Evolutionary conservation across 2,888 invertebrate genomes (phyloP).

Genomic region (Germaria angustata): DNA sequence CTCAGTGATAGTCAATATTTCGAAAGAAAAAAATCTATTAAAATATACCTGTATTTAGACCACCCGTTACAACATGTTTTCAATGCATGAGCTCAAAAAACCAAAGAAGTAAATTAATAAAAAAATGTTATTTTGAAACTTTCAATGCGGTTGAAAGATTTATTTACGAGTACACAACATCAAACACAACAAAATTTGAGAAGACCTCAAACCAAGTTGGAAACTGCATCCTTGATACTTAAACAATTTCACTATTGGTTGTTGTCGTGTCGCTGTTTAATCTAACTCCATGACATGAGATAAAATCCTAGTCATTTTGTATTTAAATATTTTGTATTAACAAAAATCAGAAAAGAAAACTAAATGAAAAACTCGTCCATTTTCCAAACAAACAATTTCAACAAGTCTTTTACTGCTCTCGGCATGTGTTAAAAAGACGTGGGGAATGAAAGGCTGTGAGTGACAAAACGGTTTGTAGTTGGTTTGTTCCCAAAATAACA

Average conservation of each 20-base stretch:
- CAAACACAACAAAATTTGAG: no score
- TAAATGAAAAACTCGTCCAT: constrained; percentile 54
- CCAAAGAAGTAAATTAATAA: not conserved
- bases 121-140: not conserved
- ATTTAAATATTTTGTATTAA: constrained; percentile 43
- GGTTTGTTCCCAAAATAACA: not conserved
- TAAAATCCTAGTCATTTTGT: constrained; percentile 46
- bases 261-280: not conserved
- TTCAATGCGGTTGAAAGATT: not conserved
- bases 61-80: constrained; percentile 37
- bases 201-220: not conserved
- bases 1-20: no score
- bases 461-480: constrained; percentile 5
- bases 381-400: constrained; percentile 42
- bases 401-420: constrained; percentile 39
- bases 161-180: not conserved
- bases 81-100: not conserved
- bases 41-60: no score
- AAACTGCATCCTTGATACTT: constrained; percentile 26
- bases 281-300: constrained; percentile 46
- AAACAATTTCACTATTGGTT: not conserved
- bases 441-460: not conserved
- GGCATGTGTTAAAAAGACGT: constrained; percentile 47
- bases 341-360: constrained; percentile 3
- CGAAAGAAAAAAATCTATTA: no score